A percentile compares a stretch with the other conserved stretches of the same genome.
Conservation (phyloP, 1,140 invertebrate genomes). For the Oryzaephilus surinamensis region DNA sequence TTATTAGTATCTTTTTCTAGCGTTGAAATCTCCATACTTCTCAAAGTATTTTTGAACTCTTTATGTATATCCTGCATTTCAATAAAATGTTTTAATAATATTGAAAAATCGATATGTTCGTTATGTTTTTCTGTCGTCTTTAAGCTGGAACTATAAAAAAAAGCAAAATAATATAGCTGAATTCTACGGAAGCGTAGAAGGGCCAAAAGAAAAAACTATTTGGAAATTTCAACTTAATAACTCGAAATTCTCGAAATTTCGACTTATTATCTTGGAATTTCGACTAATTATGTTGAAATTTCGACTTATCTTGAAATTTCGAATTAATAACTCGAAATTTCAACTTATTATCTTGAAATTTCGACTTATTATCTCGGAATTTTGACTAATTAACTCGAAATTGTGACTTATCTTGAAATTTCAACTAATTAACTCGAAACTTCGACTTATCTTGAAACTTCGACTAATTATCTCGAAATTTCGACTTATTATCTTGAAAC, state of each 20-base stretch:
- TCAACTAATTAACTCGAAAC: too few relatives aligned
- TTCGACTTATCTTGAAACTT: too few relatives aligned
- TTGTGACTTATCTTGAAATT: too few relatives aligned
- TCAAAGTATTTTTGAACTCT: conserved; percentile 45
- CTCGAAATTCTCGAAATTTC: background rate
- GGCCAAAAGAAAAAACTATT: background rate
- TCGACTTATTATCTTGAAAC: too few relatives aligned
- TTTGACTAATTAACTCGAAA: too few relatives aligned
- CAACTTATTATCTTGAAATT: too few relatives aligned
- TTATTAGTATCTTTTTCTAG: too few relatives aligned
- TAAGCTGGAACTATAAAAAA: conserved; percentile 22
- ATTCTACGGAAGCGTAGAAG: background rate
- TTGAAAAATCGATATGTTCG: conserved; percentile 48
- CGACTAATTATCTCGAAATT: too few relatives aligned
- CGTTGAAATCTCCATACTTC: too few relatives aligned
- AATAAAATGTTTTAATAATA: conserved; percentile 52
- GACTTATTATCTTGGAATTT: too few relatives aligned
- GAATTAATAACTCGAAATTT: background rate
- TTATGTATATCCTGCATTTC: conserved; percentile 53
- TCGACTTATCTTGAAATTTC: conserved; percentile 13
- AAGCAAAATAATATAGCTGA: conserved; percentile 9
- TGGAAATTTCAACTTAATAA: background rate
- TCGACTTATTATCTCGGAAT: too few relatives aligned
- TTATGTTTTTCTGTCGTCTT: conserved; percentile 23
- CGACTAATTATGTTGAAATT: too few relatives aligned